These are phyloP conservation scores for Drosophila orosa DNA, from an alignment of 1,140 invertebrate species.

Conservation along the genomic window DNA sequence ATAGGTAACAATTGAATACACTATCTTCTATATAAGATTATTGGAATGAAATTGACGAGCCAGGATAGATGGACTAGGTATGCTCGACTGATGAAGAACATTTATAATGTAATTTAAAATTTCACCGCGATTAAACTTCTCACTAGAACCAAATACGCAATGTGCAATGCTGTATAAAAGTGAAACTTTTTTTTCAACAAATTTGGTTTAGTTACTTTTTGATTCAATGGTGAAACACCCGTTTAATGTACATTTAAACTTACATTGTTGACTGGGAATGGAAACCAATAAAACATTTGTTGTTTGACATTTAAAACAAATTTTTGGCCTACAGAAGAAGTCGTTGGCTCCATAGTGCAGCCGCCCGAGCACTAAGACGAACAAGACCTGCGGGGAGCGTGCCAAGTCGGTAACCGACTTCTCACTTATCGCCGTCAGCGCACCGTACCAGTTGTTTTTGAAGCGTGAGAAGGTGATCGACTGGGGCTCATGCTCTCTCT, in stretches of 20 bases:
- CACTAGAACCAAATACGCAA: not conserved
- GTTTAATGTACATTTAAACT: not conserved
- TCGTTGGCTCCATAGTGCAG: constrained; percentile 1
- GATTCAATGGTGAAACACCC: not conserved
- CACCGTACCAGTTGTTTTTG: constrained; percentile 1
- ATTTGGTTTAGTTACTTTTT: not conserved
- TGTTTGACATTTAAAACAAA: not conserved
- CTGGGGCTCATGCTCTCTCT: constrained; percentile 21
- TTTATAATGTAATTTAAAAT: too few species aligned
- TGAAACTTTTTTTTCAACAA: not conserved
- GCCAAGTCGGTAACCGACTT: constrained; percentile 27
- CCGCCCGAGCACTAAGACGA: constrained; percentile 1
- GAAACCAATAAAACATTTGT: not conserved
- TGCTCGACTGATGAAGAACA: not conserved
- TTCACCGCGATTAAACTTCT: not conserved
- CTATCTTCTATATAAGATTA: not conserved
- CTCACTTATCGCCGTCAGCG: not conserved
- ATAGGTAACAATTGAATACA: too few species aligned
- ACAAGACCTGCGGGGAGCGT: constrained; percentile 1
- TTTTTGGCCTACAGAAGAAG: not conserved
- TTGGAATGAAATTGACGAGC: too few species aligned
- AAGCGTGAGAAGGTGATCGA: constrained; percentile 1
- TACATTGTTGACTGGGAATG: not conserved
- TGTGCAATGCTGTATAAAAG: not conserved
- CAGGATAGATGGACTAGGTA: not conserved